Conservation (phyloP, 2,888 invertebrate species). For the Altica lythri region DNA sequence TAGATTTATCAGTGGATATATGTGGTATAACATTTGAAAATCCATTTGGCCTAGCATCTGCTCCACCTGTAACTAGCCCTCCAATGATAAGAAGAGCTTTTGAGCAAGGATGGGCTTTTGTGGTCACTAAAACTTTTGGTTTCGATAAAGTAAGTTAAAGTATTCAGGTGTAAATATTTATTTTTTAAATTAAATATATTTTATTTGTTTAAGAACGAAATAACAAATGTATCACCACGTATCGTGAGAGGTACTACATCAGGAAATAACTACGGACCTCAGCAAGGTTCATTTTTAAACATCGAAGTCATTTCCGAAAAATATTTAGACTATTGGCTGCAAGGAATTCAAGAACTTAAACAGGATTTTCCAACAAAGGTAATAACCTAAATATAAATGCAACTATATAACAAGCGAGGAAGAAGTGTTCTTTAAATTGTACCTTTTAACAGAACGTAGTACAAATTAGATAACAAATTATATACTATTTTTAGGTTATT, state of each 20-base stretch:
- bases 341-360: slow-evolving; percentile 85
- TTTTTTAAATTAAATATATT: background rate
- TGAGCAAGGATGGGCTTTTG: slow-evolving; percentile 96
- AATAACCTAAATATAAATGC: too few species aligned
- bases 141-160: slow-evolving; percentile 78
- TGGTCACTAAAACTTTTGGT: slow-evolving; percentile 96
- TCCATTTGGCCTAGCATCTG: slow-evolving; percentile 96
- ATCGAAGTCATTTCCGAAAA: slow-evolving; percentile 99
- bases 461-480: too few species aligned
- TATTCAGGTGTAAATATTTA: too few species aligned
- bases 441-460: too few species aligned
- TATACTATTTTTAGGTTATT: slow-evolving; percentile 66
- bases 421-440: too few species aligned
- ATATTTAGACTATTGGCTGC: slow-evolving; percentile 90
- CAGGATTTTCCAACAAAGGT: slow-evolving; percentile 89
- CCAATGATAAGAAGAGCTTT: slow-evolving; percentile 96
- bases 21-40: slow-evolving; percentile 94
- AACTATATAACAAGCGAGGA: too few species aligned
- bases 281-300: slow-evolving; percentile 95
- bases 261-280: slow-evolving; percentile 90
- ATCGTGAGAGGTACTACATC: slow-evolving; percentile 94
- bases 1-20: slow-evolving; percentile 90
- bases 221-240: slow-evolving; percentile 96
- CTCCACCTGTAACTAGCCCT: slow-evolving; percentile 92
- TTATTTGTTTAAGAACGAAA: slow-evolving; percentile 72